Percentiles rank a stretch among this genome's conserved stretches.
Conservation (phyloP, 2,888 invertebrate species). For the Chaitophorus viminalis region DNA sequence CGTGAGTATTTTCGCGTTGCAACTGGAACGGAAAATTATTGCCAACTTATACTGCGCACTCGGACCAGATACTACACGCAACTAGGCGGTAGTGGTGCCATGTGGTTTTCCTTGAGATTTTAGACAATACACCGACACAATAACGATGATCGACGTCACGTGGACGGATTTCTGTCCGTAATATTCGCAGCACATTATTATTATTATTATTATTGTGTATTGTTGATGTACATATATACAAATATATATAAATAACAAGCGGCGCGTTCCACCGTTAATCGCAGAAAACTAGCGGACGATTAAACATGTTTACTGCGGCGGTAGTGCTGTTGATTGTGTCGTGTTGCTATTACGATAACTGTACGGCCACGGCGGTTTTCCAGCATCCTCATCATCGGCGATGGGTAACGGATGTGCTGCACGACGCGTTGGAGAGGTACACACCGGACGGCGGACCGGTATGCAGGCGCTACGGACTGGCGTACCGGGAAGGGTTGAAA, state of each 20-base stretch:
- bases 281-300: background rate
- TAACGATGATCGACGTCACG: no score
- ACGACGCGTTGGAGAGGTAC: constrained; percentile 1
- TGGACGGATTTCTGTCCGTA: no score
- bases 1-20: background rate
- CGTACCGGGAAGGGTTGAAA: constrained; percentile 2
- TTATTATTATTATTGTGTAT: no score
- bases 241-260: background rate
- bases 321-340: background rate
- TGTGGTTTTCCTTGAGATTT: background rate
- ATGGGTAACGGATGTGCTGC: constrained; percentile 18
- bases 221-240: no score
- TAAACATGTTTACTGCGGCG: background rate
- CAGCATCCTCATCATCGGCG: background rate
- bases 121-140: background rate
- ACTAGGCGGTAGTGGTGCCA: background rate
- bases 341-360: no score
- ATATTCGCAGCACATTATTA: no score
- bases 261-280: background rate
- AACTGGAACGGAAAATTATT: background rate
- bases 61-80: no score
- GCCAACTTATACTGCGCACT: background rate
- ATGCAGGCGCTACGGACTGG: background rate
- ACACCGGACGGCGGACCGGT: background rate
- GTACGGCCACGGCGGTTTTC: background rate